Percentiles rank a stretch among this genome's conserved stretches.
These are phyloP conservation scores for Triops longicaudatus DNA, from an alignment of 1,140 invertebrate species.

Conservation along the genomic window DNA sequence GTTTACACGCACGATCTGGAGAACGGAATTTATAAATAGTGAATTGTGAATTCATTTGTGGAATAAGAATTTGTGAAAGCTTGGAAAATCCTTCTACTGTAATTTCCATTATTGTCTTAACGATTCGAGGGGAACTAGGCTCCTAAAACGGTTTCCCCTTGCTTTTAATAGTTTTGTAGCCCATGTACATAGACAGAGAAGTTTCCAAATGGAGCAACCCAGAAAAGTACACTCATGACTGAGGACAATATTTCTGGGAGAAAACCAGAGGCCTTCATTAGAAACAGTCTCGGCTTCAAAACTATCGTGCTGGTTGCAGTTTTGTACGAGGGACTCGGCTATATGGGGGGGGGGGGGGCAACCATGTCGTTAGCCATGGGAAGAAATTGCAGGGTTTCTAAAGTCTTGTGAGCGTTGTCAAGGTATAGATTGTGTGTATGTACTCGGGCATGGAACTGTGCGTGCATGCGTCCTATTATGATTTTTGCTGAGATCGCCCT, in stretches of 20 bases:
- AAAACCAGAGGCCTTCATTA: constrained; percentile 9
- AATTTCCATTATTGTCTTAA: too few relatives aligned
- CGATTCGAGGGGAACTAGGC: too few relatives aligned
- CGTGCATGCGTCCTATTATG: not conserved
- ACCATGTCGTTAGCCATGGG: not conserved
- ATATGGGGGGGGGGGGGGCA: not conserved
- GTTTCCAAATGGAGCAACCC: not conserved
- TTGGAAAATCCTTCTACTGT: too few relatives aligned
- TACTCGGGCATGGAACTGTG: not conserved
- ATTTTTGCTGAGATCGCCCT: not conserved
- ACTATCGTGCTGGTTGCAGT: not conserved
- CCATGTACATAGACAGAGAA: not conserved
- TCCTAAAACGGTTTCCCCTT: too few relatives aligned
- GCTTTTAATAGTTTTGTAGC: too few relatives aligned
- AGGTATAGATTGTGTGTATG: not conserved
- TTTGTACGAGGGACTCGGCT: not conserved
- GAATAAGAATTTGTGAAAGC: too few relatives aligned
- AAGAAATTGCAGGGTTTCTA: not conserved
- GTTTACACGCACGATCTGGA: too few relatives aligned
- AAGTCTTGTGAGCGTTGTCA: not conserved
- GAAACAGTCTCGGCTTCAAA: not conserved
- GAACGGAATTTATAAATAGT: too few relatives aligned
- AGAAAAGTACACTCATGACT: not conserved
- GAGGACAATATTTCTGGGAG: not conserved
- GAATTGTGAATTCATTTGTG: too few relatives aligned